A percentile compares a stretch with the other conserved stretches of the same genome.
phyloP scores from a whole-genome alignment of 2,888 invertebrate genomes.

The Oscheius sp. region DNA sequence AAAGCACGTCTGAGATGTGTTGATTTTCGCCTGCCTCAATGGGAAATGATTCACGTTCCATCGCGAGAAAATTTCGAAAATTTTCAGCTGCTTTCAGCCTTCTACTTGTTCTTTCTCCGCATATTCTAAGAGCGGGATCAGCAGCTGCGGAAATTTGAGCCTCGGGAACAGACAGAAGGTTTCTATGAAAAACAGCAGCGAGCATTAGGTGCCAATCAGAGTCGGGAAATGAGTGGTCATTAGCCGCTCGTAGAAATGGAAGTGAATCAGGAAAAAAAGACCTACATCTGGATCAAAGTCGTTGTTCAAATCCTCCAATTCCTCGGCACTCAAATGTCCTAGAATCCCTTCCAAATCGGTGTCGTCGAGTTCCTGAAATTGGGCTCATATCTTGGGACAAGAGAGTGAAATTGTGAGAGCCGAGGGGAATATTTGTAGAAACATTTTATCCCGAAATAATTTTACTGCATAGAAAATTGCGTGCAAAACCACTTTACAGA shows the following conservation, averaged over 20 bases:
- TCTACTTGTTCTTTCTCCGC: neutral
- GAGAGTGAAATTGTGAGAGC: neutral
- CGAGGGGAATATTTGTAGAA: neutral
- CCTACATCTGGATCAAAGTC: constrained; percentile 98
- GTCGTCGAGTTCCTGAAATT: constrained; percentile 69
- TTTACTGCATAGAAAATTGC: neutral
- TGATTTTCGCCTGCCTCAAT: too few relatives aligned
- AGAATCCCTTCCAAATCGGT: constrained; percentile 91
- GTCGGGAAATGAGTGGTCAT: too few relatives aligned
- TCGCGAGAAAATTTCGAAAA: neutral
- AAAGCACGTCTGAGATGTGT: neutral
- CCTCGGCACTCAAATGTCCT: constrained; percentile 90
- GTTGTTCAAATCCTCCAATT: constrained; percentile 94
- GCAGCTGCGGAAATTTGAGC: constrained; percentile 30
- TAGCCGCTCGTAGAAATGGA: neutral
- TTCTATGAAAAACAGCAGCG: constrained; percentile 23
- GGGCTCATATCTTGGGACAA: neutral
- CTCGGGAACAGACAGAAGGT: constrained; percentile 15
- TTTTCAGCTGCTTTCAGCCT: too few relatives aligned
- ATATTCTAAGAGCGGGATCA: constrained; percentile 1
- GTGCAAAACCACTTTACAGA: neutral
- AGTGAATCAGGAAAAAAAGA: constrained; percentile 23
- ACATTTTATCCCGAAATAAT: neutral
- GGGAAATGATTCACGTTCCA: neutral
- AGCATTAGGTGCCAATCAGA: neutral